Percentiles rank a stretch among this genome's conserved stretches.
These are phyloP conservation scores for Pituophis catenifer DNA, from an alignment of 2,113 vertebrate species.

Conservation along the genomic window DNA sequence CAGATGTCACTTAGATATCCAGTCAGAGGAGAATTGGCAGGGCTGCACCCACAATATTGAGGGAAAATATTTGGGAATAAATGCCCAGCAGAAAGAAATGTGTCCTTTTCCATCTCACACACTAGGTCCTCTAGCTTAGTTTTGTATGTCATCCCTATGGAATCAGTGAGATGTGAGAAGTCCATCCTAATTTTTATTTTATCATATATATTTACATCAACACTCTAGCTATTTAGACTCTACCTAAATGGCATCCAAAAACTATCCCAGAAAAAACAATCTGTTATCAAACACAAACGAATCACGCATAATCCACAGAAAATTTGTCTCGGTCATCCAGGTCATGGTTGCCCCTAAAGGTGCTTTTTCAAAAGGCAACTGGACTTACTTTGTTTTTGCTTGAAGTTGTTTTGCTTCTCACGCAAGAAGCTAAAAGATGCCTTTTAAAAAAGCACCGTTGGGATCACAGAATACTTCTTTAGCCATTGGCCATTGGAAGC, in stretches of 20 bases:
- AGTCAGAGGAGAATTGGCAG: background rate
- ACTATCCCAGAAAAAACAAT: background rate
- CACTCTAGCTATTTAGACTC: background rate
- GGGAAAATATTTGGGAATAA: background rate
- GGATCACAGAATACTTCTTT: background rate
- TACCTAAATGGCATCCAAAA: background rate
- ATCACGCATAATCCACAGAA: background rate
- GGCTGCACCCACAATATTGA: background rate
- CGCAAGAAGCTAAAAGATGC: background rate
- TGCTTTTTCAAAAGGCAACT: background rate
- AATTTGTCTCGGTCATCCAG: background rate
- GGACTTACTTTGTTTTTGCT: background rate
- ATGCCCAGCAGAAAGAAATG: background rate
- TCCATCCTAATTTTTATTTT: background rate
- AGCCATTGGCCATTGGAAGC: background rate
- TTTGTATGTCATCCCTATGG: background rate
- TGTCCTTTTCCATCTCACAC: background rate
- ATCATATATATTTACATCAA: background rate
- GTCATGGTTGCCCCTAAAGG: background rate
- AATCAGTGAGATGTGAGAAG: background rate
- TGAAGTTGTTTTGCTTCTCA: background rate
- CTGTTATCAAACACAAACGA: background rate
- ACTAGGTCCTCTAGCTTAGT: background rate
- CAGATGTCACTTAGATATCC: background rate
- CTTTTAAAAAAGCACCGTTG: background rate